A percentile compares a stretch with the other conserved stretches of the same genome.
Conservation (phyloP, 1,140 invertebrate genomes). For the Spodoptera litura region DNA sequence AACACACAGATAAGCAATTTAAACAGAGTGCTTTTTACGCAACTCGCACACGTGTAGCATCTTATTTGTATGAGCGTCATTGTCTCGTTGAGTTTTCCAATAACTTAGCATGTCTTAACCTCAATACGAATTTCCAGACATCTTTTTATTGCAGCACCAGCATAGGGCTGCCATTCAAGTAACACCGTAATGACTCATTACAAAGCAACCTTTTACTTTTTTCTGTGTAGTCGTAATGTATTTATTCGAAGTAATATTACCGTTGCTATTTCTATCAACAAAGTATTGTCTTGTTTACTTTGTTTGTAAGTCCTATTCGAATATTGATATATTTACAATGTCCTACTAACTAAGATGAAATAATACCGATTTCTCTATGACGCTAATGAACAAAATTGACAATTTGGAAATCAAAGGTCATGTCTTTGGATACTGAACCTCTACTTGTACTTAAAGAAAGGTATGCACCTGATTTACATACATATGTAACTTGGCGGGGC, state of each 20-base stretch:
- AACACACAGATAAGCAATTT: constrained; percentile 36
- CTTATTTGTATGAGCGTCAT: constrained; percentile 43
- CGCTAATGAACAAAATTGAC: too few relatives aligned
- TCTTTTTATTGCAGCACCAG: constrained; percentile 19
- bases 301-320: too few relatives aligned
- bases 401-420: too few relatives aligned
- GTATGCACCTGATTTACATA: not conserved
- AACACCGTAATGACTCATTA: not conserved
- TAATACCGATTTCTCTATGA: too few relatives aligned
- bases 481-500: too few relatives aligned
- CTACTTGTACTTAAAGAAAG: too few relatives aligned
- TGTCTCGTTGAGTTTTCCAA: constrained; percentile 38
- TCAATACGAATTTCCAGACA: constrained; percentile 26
- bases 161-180: constrained; percentile 16
- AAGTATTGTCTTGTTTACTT: too few relatives aligned
- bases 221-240: not conserved
- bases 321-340: too few relatives aligned
- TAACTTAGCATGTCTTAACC: constrained; percentile 43
- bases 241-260: not conserved
- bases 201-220: constrained; percentile 1
- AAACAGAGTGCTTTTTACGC: constrained; percentile 52
- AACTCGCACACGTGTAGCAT: constrained; percentile 52
- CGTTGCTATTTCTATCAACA: not conserved
- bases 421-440: too few relatives aligned
- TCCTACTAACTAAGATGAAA: too few relatives aligned